Conservation (phyloP, 2,113 vertebrate genomes). For the Clarias magur region DNA sequence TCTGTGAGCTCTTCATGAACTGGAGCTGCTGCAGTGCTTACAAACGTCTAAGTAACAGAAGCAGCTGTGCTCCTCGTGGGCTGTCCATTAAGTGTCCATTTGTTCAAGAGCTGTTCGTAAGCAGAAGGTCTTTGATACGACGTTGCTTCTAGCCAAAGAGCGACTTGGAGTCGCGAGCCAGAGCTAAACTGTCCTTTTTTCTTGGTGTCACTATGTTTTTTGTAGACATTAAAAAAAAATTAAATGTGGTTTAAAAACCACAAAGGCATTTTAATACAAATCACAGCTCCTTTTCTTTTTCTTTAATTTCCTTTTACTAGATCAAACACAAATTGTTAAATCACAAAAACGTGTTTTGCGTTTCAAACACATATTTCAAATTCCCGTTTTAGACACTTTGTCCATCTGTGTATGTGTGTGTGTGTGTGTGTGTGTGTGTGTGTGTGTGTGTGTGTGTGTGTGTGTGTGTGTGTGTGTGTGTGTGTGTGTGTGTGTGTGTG, state of each 20-base stretch:
- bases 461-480: slow-evolving; percentile 43
- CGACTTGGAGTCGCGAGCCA: neutral
- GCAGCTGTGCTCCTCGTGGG: neutral
- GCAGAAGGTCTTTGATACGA: neutral
- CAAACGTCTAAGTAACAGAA: neutral
- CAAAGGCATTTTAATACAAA: neutral
- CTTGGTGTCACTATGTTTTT: neutral
- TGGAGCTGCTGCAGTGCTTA: neutral
- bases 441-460: slow-evolving; percentile 15
- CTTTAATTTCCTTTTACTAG: neutral
- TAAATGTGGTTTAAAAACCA: neutral
- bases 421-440: slow-evolving; percentile 51
- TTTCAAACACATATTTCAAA: neutral
- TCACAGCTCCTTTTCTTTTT: neutral
- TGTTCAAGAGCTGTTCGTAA: neutral
- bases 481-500: too few species aligned
- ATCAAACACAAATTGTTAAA: neutral
- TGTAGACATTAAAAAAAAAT: neutral
- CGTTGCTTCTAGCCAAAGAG: neutral
- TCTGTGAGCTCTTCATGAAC: neutral
- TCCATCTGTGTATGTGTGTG: slow-evolving; percentile 38
- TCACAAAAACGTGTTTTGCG: neutral
- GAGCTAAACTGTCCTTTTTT: neutral
- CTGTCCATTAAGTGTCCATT: neutral
- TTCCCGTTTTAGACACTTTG: neutral